A percentile compares a stretch with the other conserved stretches of the same genome.
Conservation (phyloP, 2,888 invertebrate genomes). For the Nemurella pictetii region DNA sequence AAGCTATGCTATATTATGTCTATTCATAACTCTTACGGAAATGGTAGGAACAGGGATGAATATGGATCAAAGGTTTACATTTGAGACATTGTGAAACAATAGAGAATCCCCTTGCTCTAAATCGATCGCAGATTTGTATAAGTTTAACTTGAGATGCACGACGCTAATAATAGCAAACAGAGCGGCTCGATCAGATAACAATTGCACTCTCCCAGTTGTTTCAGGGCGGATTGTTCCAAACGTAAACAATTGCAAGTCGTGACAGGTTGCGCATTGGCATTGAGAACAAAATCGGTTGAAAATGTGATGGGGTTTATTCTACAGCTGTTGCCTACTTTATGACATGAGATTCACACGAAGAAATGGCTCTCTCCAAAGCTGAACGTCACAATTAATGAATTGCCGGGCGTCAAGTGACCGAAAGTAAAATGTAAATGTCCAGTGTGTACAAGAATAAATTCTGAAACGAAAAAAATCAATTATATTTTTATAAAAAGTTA, state of each 20-base stretch:
- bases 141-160: no score
- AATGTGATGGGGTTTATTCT: conserved; percentile 41
- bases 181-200: not conserved
- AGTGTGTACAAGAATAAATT: conserved; percentile 19
- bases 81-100: not conserved
- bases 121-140: not conserved
- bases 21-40: no score
- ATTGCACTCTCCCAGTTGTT: not conserved
- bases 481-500: not conserved
- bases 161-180: not conserved
- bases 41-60: not conserved
- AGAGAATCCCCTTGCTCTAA: not conserved
- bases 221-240: not conserved
- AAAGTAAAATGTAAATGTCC: not conserved
- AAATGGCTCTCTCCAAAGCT: conserved; percentile 28
- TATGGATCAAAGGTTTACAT: not conserved
- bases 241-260: not conserved
- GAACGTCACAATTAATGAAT: not conserved
- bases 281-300: conserved; percentile 33
- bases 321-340: conserved; percentile 37
- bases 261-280: not conserved
- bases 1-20: no score
- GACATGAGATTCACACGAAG: conserved; percentile 27
- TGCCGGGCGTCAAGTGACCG: not conserved
- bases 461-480: not conserved